A percentile compares a stretch with the other conserved stretches of the same genome.
These are phyloP conservation scores for Drosophila affinis DNA, from an alignment of 2,888 invertebrate genomes.

Conservation along the genomic window DNA sequence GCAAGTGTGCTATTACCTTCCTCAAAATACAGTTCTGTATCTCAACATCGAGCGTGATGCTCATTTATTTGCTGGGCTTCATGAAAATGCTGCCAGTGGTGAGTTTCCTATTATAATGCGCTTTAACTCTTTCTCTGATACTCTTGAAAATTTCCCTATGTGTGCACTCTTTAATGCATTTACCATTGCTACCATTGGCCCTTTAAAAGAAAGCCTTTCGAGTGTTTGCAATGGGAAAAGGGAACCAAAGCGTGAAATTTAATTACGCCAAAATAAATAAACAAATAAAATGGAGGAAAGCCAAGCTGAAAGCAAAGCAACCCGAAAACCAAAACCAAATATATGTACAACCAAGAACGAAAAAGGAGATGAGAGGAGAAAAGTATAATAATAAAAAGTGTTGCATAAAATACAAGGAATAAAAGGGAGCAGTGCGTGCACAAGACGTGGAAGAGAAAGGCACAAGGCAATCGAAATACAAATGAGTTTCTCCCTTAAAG, in stretches of 20 bases:
- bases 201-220: slow-evolving; percentile 47
- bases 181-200: slow-evolving; percentile 12
- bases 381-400: slow-evolving; percentile 31
- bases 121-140: neutral
- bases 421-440: slow-evolving; percentile 3
- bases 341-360: slow-evolving; percentile 15
- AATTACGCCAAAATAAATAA: slow-evolving; percentile 72
- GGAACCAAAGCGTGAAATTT: slow-evolving; percentile 64
- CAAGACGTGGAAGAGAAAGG: slow-evolving; percentile 1
- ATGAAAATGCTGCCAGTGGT: slow-evolving; percentile 85
- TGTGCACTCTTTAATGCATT: slow-evolving; percentile 18
- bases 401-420: slow-evolving; percentile 23
- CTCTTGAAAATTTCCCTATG: neutral
- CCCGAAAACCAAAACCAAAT: slow-evolving; percentile 48
- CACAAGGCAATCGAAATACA: slow-evolving; percentile 31
- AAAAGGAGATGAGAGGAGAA: slow-evolving; percentile 17
- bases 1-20: slow-evolving; percentile 86
- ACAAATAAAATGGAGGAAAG: slow-evolving; percentile 54
- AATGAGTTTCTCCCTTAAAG: slow-evolving; percentile 31
- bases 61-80: slow-evolving; percentile 85
- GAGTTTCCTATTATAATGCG: slow-evolving; percentile 62
- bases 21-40: slow-evolving; percentile 89
- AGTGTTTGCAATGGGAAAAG: slow-evolving; percentile 27
- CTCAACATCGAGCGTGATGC: slow-evolving; percentile 89
- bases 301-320: slow-evolving; percentile 54